These are phyloP conservation scores for Drosophila leonis DNA, from an alignment of 2,888 invertebrate species.

Conservation along the genomic window DNA sequence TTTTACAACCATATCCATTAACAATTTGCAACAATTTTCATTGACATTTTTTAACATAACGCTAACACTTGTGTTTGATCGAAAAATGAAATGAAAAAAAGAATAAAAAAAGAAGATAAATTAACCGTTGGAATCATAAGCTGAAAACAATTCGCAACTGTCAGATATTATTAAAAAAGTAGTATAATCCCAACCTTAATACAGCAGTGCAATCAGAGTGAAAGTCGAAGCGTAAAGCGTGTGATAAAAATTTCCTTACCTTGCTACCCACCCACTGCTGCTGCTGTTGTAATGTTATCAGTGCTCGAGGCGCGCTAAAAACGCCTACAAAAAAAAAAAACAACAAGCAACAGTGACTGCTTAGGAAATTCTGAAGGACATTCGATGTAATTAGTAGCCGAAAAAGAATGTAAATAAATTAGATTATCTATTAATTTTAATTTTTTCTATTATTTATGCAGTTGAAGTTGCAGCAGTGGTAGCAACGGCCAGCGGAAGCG, in stretches of 20 bases:
- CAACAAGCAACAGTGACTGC: constrained; percentile 15
- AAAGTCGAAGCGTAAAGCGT: constrained; percentile 24
- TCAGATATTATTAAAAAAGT: not conserved
- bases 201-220: constrained; percentile 18
- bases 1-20: constrained; percentile 5
- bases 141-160: constrained; percentile 5
- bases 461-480: constrained; percentile 21
- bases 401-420: constrained; percentile 41
- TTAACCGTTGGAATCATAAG: constrained; percentile 23
- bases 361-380: constrained; percentile 63
- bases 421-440: constrained; percentile 27
- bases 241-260: constrained; percentile 38
- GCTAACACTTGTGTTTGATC: constrained; percentile 44
- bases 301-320: constrained; percentile 66
- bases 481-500: constrained; percentile 46
- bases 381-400: constrained; percentile 32
- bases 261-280: constrained; percentile 46
- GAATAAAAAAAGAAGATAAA: constrained; percentile 27
- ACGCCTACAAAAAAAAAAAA: constrained; percentile 48
- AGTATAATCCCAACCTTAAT: not conserved
- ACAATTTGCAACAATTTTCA: constrained; percentile 1
- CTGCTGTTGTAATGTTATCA: constrained; percentile 65
- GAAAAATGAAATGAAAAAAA: constrained; percentile 29
- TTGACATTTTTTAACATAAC: constrained; percentile 35
- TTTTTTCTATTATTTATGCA: constrained; percentile 39